Evolutionary conservation across 2,113 vertebrate species (phyloP).

Genomic region (Cinclus cinclus): DNA sequence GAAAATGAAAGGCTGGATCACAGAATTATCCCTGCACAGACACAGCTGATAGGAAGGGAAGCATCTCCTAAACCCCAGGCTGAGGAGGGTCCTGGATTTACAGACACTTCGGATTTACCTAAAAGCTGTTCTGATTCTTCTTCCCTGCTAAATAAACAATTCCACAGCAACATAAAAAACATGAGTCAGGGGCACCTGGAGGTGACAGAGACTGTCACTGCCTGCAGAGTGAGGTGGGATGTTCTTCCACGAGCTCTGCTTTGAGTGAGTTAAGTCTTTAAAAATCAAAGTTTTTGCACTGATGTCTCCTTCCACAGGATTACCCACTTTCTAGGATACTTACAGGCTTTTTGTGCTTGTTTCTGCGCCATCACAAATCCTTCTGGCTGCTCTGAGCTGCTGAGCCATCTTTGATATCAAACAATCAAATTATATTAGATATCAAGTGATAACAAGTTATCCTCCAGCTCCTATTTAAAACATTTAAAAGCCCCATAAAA

Average conservation of each 20-base stretch:
- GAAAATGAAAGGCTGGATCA: not conserved
- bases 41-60: not conserved
- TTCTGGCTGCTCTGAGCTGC: not conserved
- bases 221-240: not conserved
- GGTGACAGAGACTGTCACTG: not conserved
- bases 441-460: not conserved
- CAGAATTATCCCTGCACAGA: not conserved
- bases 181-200: not conserved
- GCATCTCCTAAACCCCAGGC: not conserved
- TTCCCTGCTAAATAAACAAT: not conserved
- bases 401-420: not conserved
- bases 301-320: not conserved
- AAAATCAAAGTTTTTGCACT: not conserved
- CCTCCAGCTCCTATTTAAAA: not conserved
- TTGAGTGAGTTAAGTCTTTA: not conserved
- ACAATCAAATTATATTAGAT: not conserved
- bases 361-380: not conserved
- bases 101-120: not conserved
- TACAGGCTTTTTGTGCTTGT: not conserved
- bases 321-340: accelerated
- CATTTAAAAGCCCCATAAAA: not conserved
- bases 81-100: not conserved
- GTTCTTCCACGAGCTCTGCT: not conserved
- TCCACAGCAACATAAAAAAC: not conserved
- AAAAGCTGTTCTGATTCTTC: not conserved